Evolutionary conservation across 1,140 invertebrate genomes (phyloP).

Genomic region (Brachionus paranguensis): DNA sequence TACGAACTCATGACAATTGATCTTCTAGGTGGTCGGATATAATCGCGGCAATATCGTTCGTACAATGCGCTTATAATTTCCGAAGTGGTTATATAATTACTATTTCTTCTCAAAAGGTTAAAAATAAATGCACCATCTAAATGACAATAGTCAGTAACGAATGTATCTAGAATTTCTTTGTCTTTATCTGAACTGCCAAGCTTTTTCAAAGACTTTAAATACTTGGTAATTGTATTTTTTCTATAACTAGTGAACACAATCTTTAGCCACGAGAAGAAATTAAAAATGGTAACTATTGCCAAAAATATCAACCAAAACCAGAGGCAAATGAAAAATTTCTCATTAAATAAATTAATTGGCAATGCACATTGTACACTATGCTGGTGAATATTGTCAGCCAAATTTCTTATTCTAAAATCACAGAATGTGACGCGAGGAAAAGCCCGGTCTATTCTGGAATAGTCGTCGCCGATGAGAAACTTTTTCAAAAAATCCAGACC

Average conservation of each 20-base stretch:
- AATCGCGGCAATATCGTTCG: conserved; percentile 3
- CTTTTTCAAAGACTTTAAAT: conserved; percentile 53
- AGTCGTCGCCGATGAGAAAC: conserved; percentile 53
- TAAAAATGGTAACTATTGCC: conserved; percentile 54
- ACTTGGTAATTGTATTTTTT: conserved; percentile 50
- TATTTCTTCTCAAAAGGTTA: conserved; percentile 16
- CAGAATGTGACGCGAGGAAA: conserved; percentile 45
- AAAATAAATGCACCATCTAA: conserved; percentile 59
- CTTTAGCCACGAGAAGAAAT: conserved; percentile 47
- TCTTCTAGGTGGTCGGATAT: not conserved
- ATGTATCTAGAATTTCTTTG: conserved; percentile 50
- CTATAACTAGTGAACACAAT: conserved; percentile 44
- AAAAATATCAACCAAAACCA: conserved; percentile 61
- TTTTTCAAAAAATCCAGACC: conserved; percentile 55
- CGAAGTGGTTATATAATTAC: conserved; percentile 39
- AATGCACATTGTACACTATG: conserved; percentile 60
- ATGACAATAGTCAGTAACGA: conserved; percentile 58
- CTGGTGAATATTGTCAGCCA: conserved; percentile 56
- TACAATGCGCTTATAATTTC: conserved; percentile 25
- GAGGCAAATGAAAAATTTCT: conserved; percentile 60
- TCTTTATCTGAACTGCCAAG: conserved; percentile 46
- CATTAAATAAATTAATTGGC: conserved; percentile 60
- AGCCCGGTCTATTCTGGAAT: conserved; percentile 49
- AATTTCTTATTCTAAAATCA: conserved; percentile 59
- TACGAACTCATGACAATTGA: not conserved